Conservation (phyloP, 2,113 vertebrate species). For the Oriolus oriolus region DNA sequence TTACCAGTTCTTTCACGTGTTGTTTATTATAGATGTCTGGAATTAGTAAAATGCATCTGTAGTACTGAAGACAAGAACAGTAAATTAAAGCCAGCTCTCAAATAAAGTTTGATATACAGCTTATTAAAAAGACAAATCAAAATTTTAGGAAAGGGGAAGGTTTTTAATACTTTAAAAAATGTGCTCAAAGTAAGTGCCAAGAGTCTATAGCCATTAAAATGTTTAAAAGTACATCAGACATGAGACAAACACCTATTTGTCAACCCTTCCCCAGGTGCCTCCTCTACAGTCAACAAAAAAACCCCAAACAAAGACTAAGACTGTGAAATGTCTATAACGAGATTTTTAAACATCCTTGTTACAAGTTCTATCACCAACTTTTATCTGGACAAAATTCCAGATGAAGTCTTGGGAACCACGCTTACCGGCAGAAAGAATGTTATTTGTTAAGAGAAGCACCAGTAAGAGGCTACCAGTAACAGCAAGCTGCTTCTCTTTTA, state of each 20-base stretch:
- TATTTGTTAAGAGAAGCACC: background rate
- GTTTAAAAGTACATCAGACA: background rate
- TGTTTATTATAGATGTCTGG: slow-evolving; percentile 96
- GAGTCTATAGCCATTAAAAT: background rate
- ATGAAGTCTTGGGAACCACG: background rate
- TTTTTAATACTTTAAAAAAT: background rate
- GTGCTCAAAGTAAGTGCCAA: background rate
- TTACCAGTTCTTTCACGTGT: slow-evolving; percentile 92
- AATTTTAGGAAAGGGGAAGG: background rate
- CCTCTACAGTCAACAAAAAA: background rate
- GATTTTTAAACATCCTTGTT: background rate
- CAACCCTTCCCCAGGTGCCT: background rate
- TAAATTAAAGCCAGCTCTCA: background rate
- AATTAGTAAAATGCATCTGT: slow-evolving; percentile 94
- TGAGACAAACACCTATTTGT: background rate
- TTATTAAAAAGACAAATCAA: background rate
- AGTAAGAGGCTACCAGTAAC: background rate
- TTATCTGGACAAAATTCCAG: background rate
- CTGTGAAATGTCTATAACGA: background rate
- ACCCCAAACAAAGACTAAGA: background rate
- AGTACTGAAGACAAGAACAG: slow-evolving; percentile 82
- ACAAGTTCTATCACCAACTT: background rate
- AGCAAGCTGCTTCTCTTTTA: background rate
- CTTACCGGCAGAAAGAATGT: background rate
- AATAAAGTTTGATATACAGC: background rate